These are phyloP conservation scores for Xanthia togata DNA, from an alignment of 2,888 invertebrate genomes.

Conservation along the genomic window DNA sequence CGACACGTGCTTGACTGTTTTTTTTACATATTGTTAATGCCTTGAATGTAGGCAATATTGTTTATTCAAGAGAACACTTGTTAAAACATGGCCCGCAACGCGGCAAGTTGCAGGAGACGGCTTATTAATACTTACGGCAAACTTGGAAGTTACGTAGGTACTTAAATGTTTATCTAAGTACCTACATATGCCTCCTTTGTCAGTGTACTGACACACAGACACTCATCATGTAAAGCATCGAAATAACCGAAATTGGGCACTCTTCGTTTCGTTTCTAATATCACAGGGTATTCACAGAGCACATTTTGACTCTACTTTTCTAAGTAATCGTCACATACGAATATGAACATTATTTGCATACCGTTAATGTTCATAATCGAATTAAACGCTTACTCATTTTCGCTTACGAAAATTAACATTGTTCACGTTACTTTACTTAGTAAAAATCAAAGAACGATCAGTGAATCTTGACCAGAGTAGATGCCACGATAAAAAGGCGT, in stretches of 20 bases:
- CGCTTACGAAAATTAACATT: not conserved
- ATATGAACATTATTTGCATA: not conserved
- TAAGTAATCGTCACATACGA: not conserved
- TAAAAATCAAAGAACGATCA: not conserved
- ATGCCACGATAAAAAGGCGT: not conserved
- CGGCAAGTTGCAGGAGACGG: not conserved
- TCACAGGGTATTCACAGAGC: not conserved
- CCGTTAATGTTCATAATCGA: not conserved
- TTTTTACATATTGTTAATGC: not conserved
- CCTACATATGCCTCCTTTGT: not conserved
- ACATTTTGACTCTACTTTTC: not conserved
- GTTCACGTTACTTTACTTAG: not conserved
- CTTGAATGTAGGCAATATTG: conserved; percentile 7
- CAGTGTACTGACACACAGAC: not conserved
- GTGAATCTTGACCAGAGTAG: not conserved
- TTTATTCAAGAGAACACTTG: conserved; percentile 22
- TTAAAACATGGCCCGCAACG: not conserved
- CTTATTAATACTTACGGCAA: not conserved
- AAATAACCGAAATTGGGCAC: not conserved
- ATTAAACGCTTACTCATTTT: not conserved
- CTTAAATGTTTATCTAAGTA: conserved; percentile 1
- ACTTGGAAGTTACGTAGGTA: not conserved
- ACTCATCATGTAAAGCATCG: not conserved
- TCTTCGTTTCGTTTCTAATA: not conserved
- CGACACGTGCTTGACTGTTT: too few relatives aligned